Evolutionary conservation across 2,888 invertebrate species (phyloP), one percentile per base, ranked within the genome.

Genomic region (Tenthredo scrophulariae): DNA sequence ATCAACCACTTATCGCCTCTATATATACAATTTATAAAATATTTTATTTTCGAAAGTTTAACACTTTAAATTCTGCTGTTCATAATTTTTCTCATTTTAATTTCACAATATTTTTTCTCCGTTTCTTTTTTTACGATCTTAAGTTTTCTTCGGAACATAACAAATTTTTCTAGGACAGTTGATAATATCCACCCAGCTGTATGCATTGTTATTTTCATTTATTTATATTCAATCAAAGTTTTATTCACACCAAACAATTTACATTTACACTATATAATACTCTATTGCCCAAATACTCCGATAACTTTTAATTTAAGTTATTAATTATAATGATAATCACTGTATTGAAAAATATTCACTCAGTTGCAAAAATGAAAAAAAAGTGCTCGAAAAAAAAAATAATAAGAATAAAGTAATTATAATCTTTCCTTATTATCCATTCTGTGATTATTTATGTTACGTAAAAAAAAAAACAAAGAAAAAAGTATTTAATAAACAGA

Each of bases 21-120:
- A 37, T 77, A 77, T 77, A 15, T 77, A 77, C 77, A 77, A 77
- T 54, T 77, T 29, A 29, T 77, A 77, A 77, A 77, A 77, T 50
- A 77, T 33, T 43, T 74, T 18, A 10, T 74, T 43, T 43, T 22
- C 10, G 26, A 62, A 62, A 62, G 26, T 26, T 62, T 26, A 62
- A 62, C 13, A 18, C 13, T 62, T 46, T 2, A 62, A 62, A 62
- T 62, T 62, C 26, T 58, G 22, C 58, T 22, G 26, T 62, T 62
- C 40, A 4, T 40, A 43, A 22, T 4, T 13, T 26, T 50, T 29
- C 33, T 77, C 46, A 75, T 75, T 46, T 75, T 26, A 15, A 43
- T 74, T 75, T 43, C n/a, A 75, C 13, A n/a, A 37, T n/a, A 15
- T 70, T 37, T 70, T n/a, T 37, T 15, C 7, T 37, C 37, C n/a